Conservation (phyloP, 2,113 vertebrate species). For the Halichoeres trimaculatus region DNA sequence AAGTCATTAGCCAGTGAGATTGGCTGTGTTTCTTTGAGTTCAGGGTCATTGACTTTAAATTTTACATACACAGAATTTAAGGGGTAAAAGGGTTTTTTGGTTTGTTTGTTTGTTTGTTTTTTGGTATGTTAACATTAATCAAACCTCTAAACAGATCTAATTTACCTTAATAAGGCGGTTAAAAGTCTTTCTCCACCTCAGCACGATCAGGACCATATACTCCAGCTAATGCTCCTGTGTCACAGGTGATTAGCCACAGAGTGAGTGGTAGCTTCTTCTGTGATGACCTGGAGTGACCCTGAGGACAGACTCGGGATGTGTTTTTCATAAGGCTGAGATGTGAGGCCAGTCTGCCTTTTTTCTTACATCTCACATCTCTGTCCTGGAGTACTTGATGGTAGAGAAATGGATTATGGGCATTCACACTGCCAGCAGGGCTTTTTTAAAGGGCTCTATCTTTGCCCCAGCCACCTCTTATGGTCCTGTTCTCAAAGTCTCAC, state of each 20-base stretch:
- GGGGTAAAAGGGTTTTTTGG: too few relatives aligned
- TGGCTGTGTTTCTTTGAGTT: too few relatives aligned
- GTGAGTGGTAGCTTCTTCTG: constrained; percentile 1
- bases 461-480: neutral
- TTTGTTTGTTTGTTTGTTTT: too few relatives aligned
- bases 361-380: constrained; percentile 3
- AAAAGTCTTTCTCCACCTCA: neutral
- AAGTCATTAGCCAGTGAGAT: too few relatives aligned
- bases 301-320: constrained; percentile 21
- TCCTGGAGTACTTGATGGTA: neutral
- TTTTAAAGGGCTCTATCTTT: neutral
- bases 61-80: too few relatives aligned
- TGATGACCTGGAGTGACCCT: constrained; percentile 12
- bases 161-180: neutral
- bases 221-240: constrained; percentile 34
- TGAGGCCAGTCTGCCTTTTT: constrained; percentile 6
- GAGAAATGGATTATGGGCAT: constrained; percentile 1
- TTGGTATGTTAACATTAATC: too few relatives aligned
- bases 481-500: constrained; percentile 18
- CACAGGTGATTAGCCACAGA: constrained; percentile 31
- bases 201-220: constrained; percentile 1
- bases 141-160: neutral
- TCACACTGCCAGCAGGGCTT: constrained; percentile 6
- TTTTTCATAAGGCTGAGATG: constrained; percentile 42
- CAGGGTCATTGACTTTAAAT: too few relatives aligned